Base-by-base conservation (phyloP, 2,797 vertebrate genomes). In the Clarias platycephalus region DNA sequence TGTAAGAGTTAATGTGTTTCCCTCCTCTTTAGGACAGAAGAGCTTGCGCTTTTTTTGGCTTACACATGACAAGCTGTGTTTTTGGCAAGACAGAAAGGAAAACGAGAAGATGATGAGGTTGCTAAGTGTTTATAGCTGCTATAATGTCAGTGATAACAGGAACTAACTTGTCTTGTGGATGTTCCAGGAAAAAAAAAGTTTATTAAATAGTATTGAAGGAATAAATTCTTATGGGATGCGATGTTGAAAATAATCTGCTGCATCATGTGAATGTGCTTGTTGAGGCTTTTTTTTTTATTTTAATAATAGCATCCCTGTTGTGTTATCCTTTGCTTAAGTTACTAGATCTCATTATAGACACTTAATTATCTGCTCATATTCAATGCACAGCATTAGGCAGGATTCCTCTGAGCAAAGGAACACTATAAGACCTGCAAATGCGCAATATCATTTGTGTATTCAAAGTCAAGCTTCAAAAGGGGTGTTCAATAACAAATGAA, bases 381-480 rank as follows among this genome's bases (percentile, higher is more conserved):
- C 9, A 1, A 10, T 20, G 72, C n/a, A 57, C 72, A 75, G 31
- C 16, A 76, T 28, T 71, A 71, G 57, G 78, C 75, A 20, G 40
- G 7, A 68, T 80, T 87, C 57, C 31, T 66, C 31, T 85, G 34
- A 63, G 8, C 24, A 44, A 80, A 40, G 40, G 13, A 40, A 44
- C 22, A 12, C 34, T 8, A 60, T 37, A 16, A 40, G 49, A 64
- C 12, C 37, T 34, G 57, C 22, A n/a, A 62, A 37, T 78, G 8
- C 18, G 13, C 49, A 53, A 53, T 53, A 5, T 76, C 6, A 18
- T 64, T 80, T 40, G 34, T 57, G 58, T 80, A 58, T 87, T 87
- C 76, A 84, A 85, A 84, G 70, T 62, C 49, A 22, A 60, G 34
- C 81, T 85, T 86, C 72, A 80, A 86, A 86, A 79, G 58, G 34